Evolutionary conservation across 2,797 vertebrate species (phyloP).

Genomic region (Siniperca undulata): DNA sequence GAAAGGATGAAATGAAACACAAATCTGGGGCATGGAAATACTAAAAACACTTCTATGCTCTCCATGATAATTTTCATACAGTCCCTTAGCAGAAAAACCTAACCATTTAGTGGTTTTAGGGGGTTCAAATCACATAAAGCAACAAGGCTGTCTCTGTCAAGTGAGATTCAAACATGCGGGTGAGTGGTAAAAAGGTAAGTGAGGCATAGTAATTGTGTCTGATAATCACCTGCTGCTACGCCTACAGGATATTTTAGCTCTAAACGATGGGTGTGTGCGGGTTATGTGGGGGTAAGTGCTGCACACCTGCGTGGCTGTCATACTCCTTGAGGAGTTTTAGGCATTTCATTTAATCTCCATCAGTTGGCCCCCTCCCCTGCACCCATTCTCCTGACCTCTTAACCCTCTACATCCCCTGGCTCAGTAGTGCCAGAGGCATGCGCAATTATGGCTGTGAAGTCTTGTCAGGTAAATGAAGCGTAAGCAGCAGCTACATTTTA

Average conservation of each 20-base stretch:
- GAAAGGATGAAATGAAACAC: neutral
- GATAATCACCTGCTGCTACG: slow-evolving; percentile 68
- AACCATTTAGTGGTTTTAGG: slow-evolving; percentile 23
- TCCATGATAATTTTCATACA: neutral
- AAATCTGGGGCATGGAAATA: neutral
- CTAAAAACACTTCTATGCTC: neutral
- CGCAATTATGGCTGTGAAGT: slow-evolving; percentile 63
- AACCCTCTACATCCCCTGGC: slow-evolving; percentile 63
- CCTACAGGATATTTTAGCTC: slow-evolving; percentile 64
- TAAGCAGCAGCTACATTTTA: slow-evolving; percentile 54
- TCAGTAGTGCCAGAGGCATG: slow-evolving; percentile 71
- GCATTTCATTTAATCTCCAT: slow-evolving; percentile 71
- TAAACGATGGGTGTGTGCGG: slow-evolving; percentile 64
- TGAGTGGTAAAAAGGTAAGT: slow-evolving; percentile 58
- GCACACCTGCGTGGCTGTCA: slow-evolving; percentile 77
- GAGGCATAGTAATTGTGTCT: slow-evolving; percentile 67
- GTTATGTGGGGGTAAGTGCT: slow-evolving; percentile 58
- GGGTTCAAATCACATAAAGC: slow-evolving; percentile 18
- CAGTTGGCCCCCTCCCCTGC: slow-evolving; percentile 37
- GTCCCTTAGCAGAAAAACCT: slow-evolving; percentile 4
- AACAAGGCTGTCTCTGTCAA: slow-evolving; percentile 44
- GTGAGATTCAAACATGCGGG: slow-evolving; percentile 44
- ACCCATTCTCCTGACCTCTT: slow-evolving; percentile 70
- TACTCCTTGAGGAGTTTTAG: slow-evolving; percentile 66
- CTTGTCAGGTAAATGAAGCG: slow-evolving; percentile 73